These are phyloP conservation scores for Matsumyia berberina DNA, from an alignment of 2,888 invertebrate species.

Conservation along the genomic window DNA sequence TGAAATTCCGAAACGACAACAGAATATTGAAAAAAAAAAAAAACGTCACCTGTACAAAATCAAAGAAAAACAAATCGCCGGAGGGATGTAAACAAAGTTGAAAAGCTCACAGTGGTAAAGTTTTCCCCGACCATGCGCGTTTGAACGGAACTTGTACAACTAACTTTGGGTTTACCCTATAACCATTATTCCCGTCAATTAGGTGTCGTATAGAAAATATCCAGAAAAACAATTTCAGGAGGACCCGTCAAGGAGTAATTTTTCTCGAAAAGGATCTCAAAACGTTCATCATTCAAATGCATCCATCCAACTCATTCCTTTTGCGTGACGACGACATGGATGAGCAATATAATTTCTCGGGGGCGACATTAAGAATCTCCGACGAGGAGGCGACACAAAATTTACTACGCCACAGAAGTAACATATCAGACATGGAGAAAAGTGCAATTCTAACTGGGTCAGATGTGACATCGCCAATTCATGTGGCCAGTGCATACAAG, in stretches of 20 bases:
- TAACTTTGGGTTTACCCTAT: slow-evolving; percentile 26
- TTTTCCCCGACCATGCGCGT: slow-evolving; percentile 50
- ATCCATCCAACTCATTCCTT: slow-evolving; percentile 64
- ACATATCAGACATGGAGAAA: slow-evolving; percentile 69
- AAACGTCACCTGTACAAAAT: neutral
- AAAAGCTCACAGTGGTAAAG: slow-evolving; percentile 48
- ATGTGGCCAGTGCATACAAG: slow-evolving; percentile 84
- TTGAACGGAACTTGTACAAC: slow-evolving; percentile 28
- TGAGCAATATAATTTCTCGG: slow-evolving; percentile 82
- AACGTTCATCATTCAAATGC: slow-evolving; percentile 34
- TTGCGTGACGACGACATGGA: slow-evolving; percentile 77
- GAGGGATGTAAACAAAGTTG: slow-evolving; percentile 61
- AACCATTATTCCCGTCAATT: slow-evolving; percentile 35
- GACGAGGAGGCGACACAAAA: slow-evolving; percentile 69
- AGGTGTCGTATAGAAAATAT: slow-evolving; percentile 25
- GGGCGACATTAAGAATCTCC: slow-evolving; percentile 80
- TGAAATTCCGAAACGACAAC: neutral
- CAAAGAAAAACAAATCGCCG: slow-evolving; percentile 13
- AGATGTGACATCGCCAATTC: slow-evolving; percentile 81
- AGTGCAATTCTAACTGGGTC: slow-evolving; percentile 78
- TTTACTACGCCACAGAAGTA: slow-evolving; percentile 70
- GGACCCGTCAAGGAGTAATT: neutral
- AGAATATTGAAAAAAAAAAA: neutral
- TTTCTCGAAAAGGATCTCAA: neutral
- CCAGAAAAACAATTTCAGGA: slow-evolving; percentile 3